These are phyloP conservation scores for Liasis olivaceus DNA, from an alignment of 2,797 vertebrate genomes.

Conservation along the genomic window DNA sequence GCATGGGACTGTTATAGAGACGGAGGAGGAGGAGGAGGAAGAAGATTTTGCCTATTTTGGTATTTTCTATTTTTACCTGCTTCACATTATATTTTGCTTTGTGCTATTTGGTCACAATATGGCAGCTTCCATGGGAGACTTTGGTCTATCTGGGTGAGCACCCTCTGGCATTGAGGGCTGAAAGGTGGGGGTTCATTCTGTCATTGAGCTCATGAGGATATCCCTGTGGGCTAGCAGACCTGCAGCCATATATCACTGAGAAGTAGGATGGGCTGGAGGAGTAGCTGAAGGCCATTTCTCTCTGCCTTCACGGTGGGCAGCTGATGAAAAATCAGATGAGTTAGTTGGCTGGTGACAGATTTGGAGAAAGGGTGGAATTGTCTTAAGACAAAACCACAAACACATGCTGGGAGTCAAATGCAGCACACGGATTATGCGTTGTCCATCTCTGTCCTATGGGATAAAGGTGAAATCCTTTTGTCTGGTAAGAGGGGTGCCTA, in stretches of 20 bases:
- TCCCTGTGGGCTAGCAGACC: neutral
- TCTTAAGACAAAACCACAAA: neutral
- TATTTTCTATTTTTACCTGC: no score
- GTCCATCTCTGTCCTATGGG: neutral
- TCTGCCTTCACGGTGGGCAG: neutral
- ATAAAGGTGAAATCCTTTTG: neutral
- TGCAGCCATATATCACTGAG: neutral
- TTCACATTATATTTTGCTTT: no score
- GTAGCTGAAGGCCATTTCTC: neutral
- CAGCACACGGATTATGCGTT: neutral
- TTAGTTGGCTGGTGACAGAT: neutral
- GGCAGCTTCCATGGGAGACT: no score
- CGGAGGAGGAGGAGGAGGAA: no score
- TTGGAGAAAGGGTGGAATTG: neutral
- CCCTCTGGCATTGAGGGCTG: neutral
- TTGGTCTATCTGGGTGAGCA: no score
- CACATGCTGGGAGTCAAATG: neutral
- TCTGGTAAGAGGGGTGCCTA: neutral
- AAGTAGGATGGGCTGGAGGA: neutral
- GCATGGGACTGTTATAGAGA: no score
- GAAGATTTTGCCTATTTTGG: no score
- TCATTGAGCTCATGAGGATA: neutral
- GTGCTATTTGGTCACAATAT: no score
- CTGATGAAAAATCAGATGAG: neutral
- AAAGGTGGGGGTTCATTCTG: neutral